These are phyloP conservation scores for Scytalopus superciliaris DNA, from an alignment of 2,113 vertebrate species.

Conservation along the genomic window DNA sequence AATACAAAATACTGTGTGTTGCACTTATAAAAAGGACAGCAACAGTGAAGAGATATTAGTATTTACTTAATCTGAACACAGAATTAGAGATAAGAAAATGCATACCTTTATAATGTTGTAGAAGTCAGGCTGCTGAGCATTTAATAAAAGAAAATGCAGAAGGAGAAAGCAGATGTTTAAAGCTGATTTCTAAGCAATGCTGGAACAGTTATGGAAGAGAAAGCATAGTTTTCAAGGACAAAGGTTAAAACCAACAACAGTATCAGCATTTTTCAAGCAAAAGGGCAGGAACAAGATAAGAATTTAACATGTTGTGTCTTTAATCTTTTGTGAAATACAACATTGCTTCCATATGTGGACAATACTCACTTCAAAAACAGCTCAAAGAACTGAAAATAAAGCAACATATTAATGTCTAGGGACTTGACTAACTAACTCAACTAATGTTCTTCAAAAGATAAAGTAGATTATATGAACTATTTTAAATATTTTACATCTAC, in stretches of 20 bases:
- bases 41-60: neutral
- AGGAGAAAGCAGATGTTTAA: constrained; percentile 74
- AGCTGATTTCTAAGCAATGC: constrained; percentile 65
- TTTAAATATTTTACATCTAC: neutral
- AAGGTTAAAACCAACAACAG: neutral
- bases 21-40: neutral
- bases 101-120: constrained; percentile 75
- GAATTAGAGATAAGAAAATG: constrained; percentile 53
- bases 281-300: neutral
- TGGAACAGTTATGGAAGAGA: constrained; percentile 60
- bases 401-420: neutral
- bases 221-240: constrained; percentile 57
- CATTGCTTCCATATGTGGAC: neutral
- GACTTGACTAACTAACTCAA: neutral
- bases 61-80: neutral
- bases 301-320: neutral
- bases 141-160: constrained; percentile 68
- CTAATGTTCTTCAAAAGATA: neutral
- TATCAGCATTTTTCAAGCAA: constrained; percentile 41
- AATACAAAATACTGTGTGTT: neutral
- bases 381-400: neutral
- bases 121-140: constrained; percentile 74
- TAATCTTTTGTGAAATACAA: neutral
- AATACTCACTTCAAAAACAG: neutral
- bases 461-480: neutral